Percentiles rank a stretch among this genome's conserved stretches.
Evolutionary conservation across 2,113 vertebrate genomes (phyloP).

Genomic region (Pomatostomus ruficeps): DNA sequence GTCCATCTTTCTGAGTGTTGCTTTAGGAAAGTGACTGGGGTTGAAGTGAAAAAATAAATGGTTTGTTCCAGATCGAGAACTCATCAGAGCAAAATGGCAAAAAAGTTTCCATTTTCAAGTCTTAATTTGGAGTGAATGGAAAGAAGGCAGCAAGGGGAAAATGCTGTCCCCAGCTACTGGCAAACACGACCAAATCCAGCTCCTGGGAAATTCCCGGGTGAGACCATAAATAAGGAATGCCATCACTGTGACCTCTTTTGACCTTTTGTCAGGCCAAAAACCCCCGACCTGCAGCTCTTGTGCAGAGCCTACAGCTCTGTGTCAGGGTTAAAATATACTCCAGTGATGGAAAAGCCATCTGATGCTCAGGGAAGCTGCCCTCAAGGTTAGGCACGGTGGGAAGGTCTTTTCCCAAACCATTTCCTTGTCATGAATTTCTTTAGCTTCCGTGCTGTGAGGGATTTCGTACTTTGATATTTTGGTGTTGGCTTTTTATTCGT

Average conservation of each 20-base stretch:
- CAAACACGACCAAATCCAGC: neutral
- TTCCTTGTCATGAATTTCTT: neutral
- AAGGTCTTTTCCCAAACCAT: neutral
- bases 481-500: neutral
- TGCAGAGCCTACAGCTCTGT: neutral
- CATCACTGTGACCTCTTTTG: neutral
- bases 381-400: neutral
- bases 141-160: neutral
- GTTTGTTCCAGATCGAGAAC: neutral
- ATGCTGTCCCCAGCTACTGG: neutral
- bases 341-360: neutral
- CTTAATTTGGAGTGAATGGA: neutral
- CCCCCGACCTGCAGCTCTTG: neutral
- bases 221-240: neutral
- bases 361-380: neutral
- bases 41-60: neutral
- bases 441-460: neutral
- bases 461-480: neutral
- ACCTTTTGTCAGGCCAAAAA: neutral
- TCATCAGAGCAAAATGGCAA: neutral
- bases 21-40: neutral
- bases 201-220: neutral
- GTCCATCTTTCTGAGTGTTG: neutral
- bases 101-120: neutral
- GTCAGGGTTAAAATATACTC: neutral